Conservation (phyloP, 2,113 vertebrate genomes). For the Amblyopsis rosae region DNA sequence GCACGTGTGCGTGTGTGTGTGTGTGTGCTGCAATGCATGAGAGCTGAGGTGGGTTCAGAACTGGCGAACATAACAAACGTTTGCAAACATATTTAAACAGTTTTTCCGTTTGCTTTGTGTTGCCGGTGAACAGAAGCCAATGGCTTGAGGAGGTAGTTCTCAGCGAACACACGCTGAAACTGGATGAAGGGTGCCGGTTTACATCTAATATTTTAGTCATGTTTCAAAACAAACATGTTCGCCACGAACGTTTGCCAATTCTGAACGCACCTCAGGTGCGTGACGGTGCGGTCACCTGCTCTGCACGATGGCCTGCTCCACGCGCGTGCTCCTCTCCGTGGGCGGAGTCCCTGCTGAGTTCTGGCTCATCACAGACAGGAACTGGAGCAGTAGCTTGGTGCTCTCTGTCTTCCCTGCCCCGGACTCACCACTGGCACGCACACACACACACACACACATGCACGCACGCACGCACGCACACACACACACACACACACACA, state of each 20-base stretch:
- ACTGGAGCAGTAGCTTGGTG: conserved; percentile 89
- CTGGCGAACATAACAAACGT: no score
- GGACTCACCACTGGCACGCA: conserved; percentile 83
- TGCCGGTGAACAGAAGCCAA: no score
- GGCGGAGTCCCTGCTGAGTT: conserved; percentile 75
- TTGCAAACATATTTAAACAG: no score
- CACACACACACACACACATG: conserved; percentile 20
- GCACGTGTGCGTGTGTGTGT: no score
- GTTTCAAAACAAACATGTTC: no score
- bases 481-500: conserved; percentile 7
- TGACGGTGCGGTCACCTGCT: conserved; percentile 80
- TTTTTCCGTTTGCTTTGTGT: no score
- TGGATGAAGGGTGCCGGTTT: no score
- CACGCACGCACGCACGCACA: conserved; percentile 9
- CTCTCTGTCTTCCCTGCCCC: conserved; percentile 93
- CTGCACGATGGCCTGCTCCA: conserved; percentile 90
- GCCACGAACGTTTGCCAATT: no score
- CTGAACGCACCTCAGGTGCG: neutral
- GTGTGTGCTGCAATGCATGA: neutral
- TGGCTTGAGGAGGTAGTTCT: no score
- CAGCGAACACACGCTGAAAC: no score
- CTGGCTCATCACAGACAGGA: conserved; percentile 91
- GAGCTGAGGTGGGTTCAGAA: no score
- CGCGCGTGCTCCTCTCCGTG: conserved; percentile 78
- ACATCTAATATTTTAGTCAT: no score